Evolutionary conservation across 64 coral and sea anemone species (phyloP).

Genomic region (Actinia equina): DNA sequence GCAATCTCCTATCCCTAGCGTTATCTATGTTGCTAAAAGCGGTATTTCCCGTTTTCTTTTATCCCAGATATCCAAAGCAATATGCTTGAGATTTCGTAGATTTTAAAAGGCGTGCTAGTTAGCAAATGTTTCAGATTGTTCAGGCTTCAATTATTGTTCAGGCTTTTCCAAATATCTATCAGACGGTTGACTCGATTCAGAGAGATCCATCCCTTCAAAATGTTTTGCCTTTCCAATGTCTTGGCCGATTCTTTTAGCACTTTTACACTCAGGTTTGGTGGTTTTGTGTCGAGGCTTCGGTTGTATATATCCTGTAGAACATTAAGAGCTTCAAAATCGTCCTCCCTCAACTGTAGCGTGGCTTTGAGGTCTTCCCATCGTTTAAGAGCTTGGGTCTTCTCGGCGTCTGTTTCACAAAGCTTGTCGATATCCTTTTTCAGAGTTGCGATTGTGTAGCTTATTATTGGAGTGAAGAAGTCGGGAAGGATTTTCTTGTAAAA

Average conservation of each 20-base stretch:
- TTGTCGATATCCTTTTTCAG: slow-evolving; percentile 6
- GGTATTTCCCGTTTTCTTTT: too few species aligned
- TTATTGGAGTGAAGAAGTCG: slow-evolving; percentile 1
- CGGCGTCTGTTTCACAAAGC: not conserved
- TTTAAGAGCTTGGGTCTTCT: not conserved
- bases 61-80: too few species aligned
- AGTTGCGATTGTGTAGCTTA: slow-evolving; percentile 31
- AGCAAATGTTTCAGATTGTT: too few species aligned
- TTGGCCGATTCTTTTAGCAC: not conserved
- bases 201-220: slow-evolving; percentile 34
- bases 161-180: slow-evolving; percentile 23
- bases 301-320: slow-evolving; percentile 6
- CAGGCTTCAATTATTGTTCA: too few species aligned
- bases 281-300: not conserved
- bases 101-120: too few species aligned
- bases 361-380: slow-evolving; percentile 11
- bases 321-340: slow-evolving; percentile 29
- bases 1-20: too few species aligned
- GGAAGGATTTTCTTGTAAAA: slow-evolving; percentile 37
- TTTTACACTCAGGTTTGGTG: not conserved
- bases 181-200: slow-evolving; percentile 22
- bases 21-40: too few species aligned
- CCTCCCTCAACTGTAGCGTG: slow-evolving; percentile 31
- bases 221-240: slow-evolving; percentile 5
- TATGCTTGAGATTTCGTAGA: too few species aligned